Base-by-base conservation (phyloP, 2,888 invertebrate species). In the Psylliodes chrysocephalus region DNA sequence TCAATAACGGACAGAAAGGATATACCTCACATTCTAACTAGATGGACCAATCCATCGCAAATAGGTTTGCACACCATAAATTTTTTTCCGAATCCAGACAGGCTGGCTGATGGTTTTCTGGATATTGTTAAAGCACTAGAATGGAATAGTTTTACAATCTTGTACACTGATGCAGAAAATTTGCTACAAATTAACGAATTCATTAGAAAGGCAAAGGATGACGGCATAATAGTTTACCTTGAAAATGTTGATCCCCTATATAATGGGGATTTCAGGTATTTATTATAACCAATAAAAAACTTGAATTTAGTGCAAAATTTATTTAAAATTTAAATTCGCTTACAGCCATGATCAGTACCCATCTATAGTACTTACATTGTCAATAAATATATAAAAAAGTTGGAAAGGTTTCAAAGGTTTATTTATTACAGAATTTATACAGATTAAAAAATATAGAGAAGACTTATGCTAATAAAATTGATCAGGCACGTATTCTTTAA, bases 161-260 rank as follows among this genome's bases (percentile, higher is more conserved):
- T 89, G 5, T 89, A 88, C 71, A 86, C 88, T 68, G 82, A 85
- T 71, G 84, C 85, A 70, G 86, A 87, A 63, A 85, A 86, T 60
- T 77, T 88, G 25, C 77, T 85, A 17, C 76, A 85, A 55, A 77
- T 87, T 8, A 84, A 84, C 63, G 84, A 85, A 15, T 76, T 88
- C 6, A 77, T 88, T 10, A 82, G 84, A 69, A 77, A 82, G 42
- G 81, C 84, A 2, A 77, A 77, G 35, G 78, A 79, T n/a, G 74
- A 77, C 19, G 77, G 73, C 10, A 72, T 79, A 60, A 72, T 77
- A 5, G 75, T 82, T 1, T 77, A 84, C 1, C 78, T 84, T 0
- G 79, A 83, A 19, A 76, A 82, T 71, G 75, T 85, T 10, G 80
- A 82, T 25, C 73, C 75, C 46, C 75, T 75, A 25, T 60, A 70